Percentiles rank a stretch among this genome's conserved stretches.
These are phyloP conservation scores for Calcarius ornatus DNA, from an alignment of 2,113 vertebrate species.

Conservation along the genomic window DNA sequence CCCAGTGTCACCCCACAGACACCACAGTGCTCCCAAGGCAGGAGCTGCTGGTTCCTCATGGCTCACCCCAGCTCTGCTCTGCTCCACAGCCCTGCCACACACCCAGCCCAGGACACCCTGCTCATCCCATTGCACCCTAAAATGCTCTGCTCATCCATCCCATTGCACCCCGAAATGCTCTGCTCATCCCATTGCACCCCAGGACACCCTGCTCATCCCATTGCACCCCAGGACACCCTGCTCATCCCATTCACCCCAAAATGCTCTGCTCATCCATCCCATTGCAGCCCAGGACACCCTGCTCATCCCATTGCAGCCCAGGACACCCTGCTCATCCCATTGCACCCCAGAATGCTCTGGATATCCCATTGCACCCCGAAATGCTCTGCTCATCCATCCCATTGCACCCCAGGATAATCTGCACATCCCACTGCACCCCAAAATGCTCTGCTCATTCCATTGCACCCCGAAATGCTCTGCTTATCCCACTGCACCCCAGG, in stretches of 20 bases:
- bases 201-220: not conserved
- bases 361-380: too few species aligned
- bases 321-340: not conserved
- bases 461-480: not conserved
- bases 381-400: not conserved
- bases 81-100: accelerated
- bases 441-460: not conserved
- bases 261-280: too few species aligned
- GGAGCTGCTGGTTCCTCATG: not conserved
- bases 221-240: too few species aligned
- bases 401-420: not conserved
- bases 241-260: too few species aligned
- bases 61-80: not conserved
- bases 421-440: not conserved
- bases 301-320: not conserved
- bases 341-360: not conserved
- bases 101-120: not conserved
- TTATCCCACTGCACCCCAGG: not conserved
- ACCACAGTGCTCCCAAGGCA: not conserved
- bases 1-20: accelerated
- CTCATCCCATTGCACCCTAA: not conserved
- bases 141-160: not conserved
- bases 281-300: too few species aligned
- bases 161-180: not conserved
- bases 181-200: not conserved